Conservation (phyloP, 1,140 invertebrate genomes). For the Harpegnathos saltator region DNA sequence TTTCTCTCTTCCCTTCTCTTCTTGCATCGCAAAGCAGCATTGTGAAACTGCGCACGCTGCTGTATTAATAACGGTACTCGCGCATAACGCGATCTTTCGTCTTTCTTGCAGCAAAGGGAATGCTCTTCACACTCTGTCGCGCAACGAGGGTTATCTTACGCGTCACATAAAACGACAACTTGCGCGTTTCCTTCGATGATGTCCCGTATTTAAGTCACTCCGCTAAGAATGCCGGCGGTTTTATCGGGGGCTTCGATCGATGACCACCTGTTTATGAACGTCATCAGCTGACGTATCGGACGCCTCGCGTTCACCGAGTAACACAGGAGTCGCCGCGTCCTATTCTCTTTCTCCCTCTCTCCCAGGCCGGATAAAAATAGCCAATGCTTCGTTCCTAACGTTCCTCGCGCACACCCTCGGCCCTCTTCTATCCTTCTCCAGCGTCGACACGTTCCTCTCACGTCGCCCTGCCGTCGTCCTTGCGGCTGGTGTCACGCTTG, state of each 20-base stretch:
- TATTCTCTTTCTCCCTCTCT: conserved; percentile 24
- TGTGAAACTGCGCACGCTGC: not conserved
- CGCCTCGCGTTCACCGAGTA: conserved; percentile 53
- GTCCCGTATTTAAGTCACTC: not conserved
- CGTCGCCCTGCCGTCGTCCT: conserved; percentile 2
- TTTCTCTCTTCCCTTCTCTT: not conserved
- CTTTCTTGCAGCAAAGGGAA: too few species aligned
- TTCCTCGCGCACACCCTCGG: too few species aligned
- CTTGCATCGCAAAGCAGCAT: not conserved
- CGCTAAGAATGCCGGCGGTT: conserved; percentile 40
- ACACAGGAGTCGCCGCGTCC: conserved; percentile 16
- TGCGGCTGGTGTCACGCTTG: conserved; percentile 20
- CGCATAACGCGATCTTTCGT: too few species aligned
- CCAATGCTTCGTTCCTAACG: conserved; percentile 2
- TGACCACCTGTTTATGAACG: conserved; percentile 58
- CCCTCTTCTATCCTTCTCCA: too few species aligned
- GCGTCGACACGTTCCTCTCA: conserved; percentile 41
- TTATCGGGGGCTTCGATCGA: conserved; percentile 51
- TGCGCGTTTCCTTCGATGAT: not conserved
- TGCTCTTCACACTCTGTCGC: too few species aligned
- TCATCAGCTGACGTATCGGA: conserved; percentile 54
- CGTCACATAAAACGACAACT: not conserved
- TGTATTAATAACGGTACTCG: too few species aligned
- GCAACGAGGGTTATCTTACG: too few species aligned
- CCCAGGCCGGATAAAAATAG: conserved; percentile 64